Conservation (phyloP, 2,888 invertebrate species). For the Agrilus mali region DNA sequence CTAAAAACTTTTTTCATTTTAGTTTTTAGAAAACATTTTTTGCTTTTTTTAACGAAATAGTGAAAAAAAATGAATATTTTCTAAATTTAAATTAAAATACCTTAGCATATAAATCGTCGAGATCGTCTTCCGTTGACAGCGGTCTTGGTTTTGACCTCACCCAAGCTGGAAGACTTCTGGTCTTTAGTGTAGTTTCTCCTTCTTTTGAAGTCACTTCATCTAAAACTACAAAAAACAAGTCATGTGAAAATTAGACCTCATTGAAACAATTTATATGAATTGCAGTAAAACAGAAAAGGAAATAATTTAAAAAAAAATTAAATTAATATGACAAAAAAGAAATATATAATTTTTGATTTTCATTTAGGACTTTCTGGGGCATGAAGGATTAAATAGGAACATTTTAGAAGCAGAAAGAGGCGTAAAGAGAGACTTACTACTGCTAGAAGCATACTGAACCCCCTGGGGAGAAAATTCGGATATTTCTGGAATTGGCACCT, state of each 20-base stretch:
- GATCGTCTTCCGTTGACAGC: constrained; percentile 54
- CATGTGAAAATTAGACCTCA: not conserved
- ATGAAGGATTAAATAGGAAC: too few relatives aligned
- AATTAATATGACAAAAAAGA: constrained; percentile 4
- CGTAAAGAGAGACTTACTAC: constrained; percentile 38
- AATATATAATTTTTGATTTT: not conserved
- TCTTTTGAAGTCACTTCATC: constrained; percentile 42
- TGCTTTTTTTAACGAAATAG: too few relatives aligned
- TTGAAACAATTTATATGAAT: not conserved
- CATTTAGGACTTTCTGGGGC: too few relatives aligned
- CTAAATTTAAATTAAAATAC: constrained; percentile 26
- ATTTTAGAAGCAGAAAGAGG: too few relatives aligned
- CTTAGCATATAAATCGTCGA: constrained; percentile 58
- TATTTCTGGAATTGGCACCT: constrained; percentile 35
- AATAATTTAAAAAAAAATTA: constrained; percentile 2
- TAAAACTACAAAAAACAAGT: constrained; percentile 36
- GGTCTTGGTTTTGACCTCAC: constrained; percentile 56
- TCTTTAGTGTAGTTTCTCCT: constrained; percentile 38
- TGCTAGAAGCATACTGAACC: constrained; percentile 48
- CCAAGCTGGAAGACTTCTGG: constrained; percentile 60
- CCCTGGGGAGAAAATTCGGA: constrained; percentile 38
- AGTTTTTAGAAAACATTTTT: too few relatives aligned
- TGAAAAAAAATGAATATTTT: too few relatives aligned
- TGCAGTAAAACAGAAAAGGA: not conserved
- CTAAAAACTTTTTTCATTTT: too few relatives aligned